phyloP scores from a whole-genome alignment of 53 echinoderm and acorn worm genomes.

The Crossaster papposus region DNA sequence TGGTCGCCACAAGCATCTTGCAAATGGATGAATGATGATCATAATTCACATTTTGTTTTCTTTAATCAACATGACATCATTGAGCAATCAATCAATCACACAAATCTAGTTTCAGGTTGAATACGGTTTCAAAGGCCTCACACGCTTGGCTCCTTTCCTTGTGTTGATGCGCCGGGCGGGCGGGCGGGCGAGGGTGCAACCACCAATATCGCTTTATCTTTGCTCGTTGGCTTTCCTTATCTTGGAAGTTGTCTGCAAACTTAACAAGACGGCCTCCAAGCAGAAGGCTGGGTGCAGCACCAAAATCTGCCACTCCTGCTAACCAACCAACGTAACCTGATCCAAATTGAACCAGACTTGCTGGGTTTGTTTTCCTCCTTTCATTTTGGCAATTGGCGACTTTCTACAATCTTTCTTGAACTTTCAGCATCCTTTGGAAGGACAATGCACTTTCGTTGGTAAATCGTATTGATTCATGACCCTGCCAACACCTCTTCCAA shows the following conservation, averaged over 20 bases:
- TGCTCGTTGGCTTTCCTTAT: conserved; percentile 16
- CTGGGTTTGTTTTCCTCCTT: background rate
- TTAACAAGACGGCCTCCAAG: conserved; percentile 4
- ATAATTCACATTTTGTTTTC: background rate
- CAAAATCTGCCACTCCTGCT: background rate
- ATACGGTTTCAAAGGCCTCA: conserved; percentile 40
- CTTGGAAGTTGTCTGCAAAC: conserved; percentile 22
- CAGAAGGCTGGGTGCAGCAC: background rate
- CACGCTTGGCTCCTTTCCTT: conserved; percentile 19
- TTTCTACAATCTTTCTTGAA: background rate
- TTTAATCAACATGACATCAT: conserved; percentile 24
- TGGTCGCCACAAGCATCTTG: conserved; percentile 4
- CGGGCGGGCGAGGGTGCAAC: background rate
- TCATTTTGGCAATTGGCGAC: background rate
- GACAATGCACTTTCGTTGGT: background rate
- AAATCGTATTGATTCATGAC: background rate
- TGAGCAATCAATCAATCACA: conserved; percentile 38
- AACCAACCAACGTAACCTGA: background rate
- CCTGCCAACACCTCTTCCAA: background rate
- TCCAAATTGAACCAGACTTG: conserved; percentile 1
- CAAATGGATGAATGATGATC: conserved; percentile 10
- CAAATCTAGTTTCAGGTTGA: conserved; percentile 14
- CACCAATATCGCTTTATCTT: conserved; percentile 16
- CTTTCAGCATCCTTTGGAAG: background rate
- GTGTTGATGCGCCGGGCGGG: conserved; percentile 8